These are phyloP conservation scores for Delia radicum DNA, from an alignment of 1,140 invertebrate genomes.

Conservation along the genomic window DNA sequence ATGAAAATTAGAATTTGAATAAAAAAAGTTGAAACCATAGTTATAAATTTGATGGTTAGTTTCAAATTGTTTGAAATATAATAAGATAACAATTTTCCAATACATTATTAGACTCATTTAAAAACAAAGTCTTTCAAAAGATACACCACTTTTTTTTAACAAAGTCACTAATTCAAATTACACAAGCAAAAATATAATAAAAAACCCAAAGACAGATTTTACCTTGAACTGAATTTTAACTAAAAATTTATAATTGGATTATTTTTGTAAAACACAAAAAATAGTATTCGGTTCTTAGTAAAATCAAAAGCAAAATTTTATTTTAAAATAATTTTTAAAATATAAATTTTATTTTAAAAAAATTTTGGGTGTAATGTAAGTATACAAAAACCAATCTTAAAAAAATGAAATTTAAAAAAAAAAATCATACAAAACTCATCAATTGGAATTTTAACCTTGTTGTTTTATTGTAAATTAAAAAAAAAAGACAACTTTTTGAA, in stretches of 20 bases:
- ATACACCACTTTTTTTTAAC: neutral
- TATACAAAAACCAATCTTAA: slow-evolving; percentile 43
- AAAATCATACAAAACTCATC: neutral
- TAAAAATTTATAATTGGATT: slow-evolving; percentile 9
- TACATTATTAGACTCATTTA: neutral
- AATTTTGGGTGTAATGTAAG: slow-evolving; percentile 57
- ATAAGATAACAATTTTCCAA: neutral
- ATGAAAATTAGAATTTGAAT: too few species aligned
- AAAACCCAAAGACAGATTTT: slow-evolving; percentile 50
- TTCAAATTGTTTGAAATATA: neutral
- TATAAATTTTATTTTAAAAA: slow-evolving; percentile 57
- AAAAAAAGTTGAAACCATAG: too few species aligned
- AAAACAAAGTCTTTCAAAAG: neutral
- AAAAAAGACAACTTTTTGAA: too few species aligned
- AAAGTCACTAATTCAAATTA: too few species aligned
- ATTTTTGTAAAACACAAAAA: neutral
- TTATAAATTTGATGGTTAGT: too few species aligned
- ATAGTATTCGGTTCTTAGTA: slow-evolving; percentile 39
- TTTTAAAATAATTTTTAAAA: slow-evolving; percentile 57
- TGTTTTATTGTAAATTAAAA: too few species aligned
- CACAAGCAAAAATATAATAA: neutral
- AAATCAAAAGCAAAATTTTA: slow-evolving; percentile 56
- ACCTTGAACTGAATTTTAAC: slow-evolving; percentile 46
- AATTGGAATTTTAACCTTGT: neutral
- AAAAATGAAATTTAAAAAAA: slow-evolving; percentile 1